phyloP scores from a whole-genome alignment of 2,113 vertebrate genomes.

The Ctenomys sociabilis region DNA sequence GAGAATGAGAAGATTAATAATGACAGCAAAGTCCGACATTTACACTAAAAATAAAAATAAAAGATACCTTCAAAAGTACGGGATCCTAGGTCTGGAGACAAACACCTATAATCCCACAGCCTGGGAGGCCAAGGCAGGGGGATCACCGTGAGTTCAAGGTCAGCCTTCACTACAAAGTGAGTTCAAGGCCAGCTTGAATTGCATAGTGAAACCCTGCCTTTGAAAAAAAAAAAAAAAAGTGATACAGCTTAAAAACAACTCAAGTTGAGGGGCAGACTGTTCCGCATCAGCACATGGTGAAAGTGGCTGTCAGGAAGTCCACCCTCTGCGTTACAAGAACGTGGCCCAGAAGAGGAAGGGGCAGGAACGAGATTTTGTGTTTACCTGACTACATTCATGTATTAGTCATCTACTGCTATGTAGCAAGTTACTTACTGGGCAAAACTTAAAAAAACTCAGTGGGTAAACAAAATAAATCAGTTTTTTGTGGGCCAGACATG shows the following conservation, averaged over 20 bases:
- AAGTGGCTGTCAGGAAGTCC: neutral
- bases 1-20: neutral
- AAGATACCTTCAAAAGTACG: neutral
- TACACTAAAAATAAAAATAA: neutral
- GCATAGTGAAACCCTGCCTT: neutral
- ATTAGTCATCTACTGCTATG: neutral
- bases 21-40: neutral
- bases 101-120: neutral
- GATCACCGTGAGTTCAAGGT: neutral
- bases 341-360: neutral
- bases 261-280: neutral
- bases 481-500: constrained; percentile 12
- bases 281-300: neutral
- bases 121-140: neutral
- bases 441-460: neutral
- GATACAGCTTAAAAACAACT: neutral
- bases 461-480: neutral
- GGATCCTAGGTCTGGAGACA: neutral
- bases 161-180: neutral
- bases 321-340: neutral
- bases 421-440: neutral
- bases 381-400: neutral
- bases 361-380: neutral
- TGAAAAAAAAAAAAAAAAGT: neutral
- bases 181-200: neutral